A percentile compares a stretch with the other conserved stretches of the same genome.
Conservation (phyloP, 1,140 invertebrate genomes). For the Calliopsis andreniformis region DNA sequence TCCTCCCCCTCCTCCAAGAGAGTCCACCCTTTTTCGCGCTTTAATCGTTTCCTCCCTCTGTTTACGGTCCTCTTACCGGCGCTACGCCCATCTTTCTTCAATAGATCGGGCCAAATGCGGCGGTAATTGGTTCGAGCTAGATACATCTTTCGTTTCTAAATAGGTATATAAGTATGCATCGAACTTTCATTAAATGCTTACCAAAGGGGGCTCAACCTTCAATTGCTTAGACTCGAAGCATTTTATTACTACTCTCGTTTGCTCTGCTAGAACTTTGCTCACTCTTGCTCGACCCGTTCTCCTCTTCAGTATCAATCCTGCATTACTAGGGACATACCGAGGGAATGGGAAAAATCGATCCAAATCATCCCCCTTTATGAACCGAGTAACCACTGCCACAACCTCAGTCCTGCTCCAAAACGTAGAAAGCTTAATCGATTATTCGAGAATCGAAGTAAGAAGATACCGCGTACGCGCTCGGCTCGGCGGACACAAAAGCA, state of each 20-base stretch:
- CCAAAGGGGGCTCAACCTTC: too few relatives aligned
- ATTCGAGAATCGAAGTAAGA: constrained; percentile 50
- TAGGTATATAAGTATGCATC: too few relatives aligned
- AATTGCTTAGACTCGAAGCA: too few relatives aligned
- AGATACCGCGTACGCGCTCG: constrained; percentile 42
- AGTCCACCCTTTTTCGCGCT: constrained; percentile 46
- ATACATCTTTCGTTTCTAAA: background rate
- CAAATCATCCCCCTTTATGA: too few relatives aligned
- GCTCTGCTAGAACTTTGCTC: too few relatives aligned
- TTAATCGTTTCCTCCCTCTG: constrained; percentile 49
- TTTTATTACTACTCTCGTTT: too few relatives aligned
- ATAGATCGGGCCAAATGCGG: too few relatives aligned
- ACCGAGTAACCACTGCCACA: background rate
- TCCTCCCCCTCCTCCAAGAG: constrained; percentile 36
- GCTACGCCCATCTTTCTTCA: background rate
- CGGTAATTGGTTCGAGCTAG: constrained; percentile 4
- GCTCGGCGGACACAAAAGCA: constrained; percentile 34
- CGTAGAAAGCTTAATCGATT: constrained; percentile 41
- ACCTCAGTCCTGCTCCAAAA: constrained; percentile 3
- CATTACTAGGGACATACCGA: too few relatives aligned
- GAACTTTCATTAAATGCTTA: too few relatives aligned
- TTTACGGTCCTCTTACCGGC: constrained; percentile 43
- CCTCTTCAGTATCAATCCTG: too few relatives aligned
- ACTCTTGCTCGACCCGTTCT: too few relatives aligned
- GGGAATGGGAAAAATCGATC: too few relatives aligned